phyloP scores from a whole-genome alignment of 2,797 vertebrate species.

The Danio albolineatus region DNA sequence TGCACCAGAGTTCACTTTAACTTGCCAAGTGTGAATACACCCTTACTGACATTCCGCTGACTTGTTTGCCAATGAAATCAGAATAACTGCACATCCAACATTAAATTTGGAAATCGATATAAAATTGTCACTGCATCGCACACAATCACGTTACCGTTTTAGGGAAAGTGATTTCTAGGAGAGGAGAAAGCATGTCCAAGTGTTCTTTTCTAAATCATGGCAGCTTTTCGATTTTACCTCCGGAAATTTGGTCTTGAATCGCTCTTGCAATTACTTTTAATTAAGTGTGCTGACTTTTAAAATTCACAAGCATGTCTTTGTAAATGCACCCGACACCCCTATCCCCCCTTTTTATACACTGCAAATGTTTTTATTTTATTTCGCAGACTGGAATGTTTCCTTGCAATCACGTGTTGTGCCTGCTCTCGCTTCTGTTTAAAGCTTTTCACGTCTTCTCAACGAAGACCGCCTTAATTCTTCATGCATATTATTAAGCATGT shows the following conservation, averaged over 20 bases:
- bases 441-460: slow-evolving; percentile 57
- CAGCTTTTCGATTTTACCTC: slow-evolving; percentile 25
- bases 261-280: background rate
- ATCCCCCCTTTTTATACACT: slow-evolving; percentile 22
- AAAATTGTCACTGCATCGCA: background rate
- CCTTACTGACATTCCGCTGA: background rate
- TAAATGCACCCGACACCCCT: background rate
- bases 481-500: slow-evolving; percentile 66
- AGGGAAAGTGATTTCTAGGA: slow-evolving; percentile 11
- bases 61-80: background rate
- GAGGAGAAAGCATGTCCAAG: background rate
- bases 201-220: background rate
- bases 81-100: background rate
- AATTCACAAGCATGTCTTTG: background rate
- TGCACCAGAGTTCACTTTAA: too few species aligned
- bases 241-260: background rate
- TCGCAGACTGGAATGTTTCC: slow-evolving; percentile 13
- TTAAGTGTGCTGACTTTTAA: background rate
- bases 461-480: slow-evolving; percentile 63
- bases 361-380: background rate
- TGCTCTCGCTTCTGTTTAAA: slow-evolving; percentile 61
- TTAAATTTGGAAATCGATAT: background rate
- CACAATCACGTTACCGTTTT: slow-evolving; percentile 7
- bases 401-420: slow-evolving; percentile 52
- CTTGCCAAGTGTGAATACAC: too few species aligned